Percentiles rank a stretch among this genome's conserved stretches.
Evolutionary conservation across 2,888 invertebrate genomes (phyloP).

Genomic region (Allolobophora icterica): DNA sequence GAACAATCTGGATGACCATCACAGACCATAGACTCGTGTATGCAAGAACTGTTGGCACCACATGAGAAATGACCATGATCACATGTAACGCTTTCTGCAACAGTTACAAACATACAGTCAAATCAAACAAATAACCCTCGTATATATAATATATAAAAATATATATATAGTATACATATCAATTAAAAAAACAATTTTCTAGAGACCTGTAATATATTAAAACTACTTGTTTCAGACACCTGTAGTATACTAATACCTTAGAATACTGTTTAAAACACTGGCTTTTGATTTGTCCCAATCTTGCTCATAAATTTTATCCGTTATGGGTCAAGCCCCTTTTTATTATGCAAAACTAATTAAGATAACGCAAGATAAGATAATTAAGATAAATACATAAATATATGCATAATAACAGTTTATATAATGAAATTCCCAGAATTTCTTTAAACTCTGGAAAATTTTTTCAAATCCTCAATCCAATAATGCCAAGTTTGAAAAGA

Average conservation of each 20-base stretch:
- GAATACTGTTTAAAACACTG: neutral
- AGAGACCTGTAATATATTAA: too few relatives aligned
- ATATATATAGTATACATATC: too few relatives aligned
- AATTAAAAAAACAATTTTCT: too few relatives aligned
- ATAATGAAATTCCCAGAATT: neutral
- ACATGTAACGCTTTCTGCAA: neutral
- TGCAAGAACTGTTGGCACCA: constrained; percentile 13
- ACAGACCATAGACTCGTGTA: neutral
- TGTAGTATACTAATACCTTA: neutral
- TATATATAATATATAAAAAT: neutral
- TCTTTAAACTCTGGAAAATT: too few relatives aligned
- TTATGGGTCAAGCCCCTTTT: neutral
- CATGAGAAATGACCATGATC: neutral
- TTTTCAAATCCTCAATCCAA: too few relatives aligned
- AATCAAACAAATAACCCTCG: neutral
- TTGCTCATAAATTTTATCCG: neutral
- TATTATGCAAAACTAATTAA: neutral
- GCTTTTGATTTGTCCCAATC: neutral
- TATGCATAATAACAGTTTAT: neutral
- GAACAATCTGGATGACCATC: constrained; percentile 13
- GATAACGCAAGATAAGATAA: too few relatives aligned
- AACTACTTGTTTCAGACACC: neutral
- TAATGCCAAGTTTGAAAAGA: neutral
- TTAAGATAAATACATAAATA: neutral
- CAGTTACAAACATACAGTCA: neutral